Evolutionary conservation across 2,797 vertebrate species (phyloP), one percentile per base, ranked within the genome.

Genomic region (Pseudochromis fuscus): DNA sequence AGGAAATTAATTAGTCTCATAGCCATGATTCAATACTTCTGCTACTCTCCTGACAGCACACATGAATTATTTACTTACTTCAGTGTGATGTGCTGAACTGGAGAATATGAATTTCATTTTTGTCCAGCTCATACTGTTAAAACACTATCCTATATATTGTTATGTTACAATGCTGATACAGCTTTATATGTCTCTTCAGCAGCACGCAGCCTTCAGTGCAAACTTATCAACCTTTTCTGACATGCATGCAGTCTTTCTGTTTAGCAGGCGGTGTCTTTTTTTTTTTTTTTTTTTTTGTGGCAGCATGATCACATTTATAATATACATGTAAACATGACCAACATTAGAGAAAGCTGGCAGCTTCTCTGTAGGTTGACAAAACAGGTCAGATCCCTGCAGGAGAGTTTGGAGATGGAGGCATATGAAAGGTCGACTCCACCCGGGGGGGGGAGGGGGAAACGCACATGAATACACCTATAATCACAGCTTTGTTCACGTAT

Each of bases 331-430:
- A 83, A 79, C 53, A 79, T 59, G 45, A 64, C 16, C 46, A 56
- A 18, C 45, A 37, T 78, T 23, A 60, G 25, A 63, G 55, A 61
- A 59, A 68, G 51, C 73, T 23, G 23, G 57, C 31, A n/a, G 59
- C 56, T 72, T 70, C 46, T 75, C 58, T 16, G 59, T 70, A 67
- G 71, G 70, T 56, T 37, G 52, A 73, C 51, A 77, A 87, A 88
- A 67, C 52, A 6, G 86, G 86, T 86, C 86, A 87, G 56, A 71
- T 82, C 82, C 15, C 85, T 82, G 75, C 63, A 28, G 82, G 84
- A 49, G 67, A 69, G 76, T 81, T 81, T 61, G 3, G n/a, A 49
- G 71, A 64, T 58, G 33, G 60, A 67, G 49, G 52, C 37, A 35
- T 65, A 35, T 64, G 37, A 89, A 85, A 86, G 83, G 84, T 88